Base-by-base conservation (phyloP, 1,140 invertebrate genomes). In the Linepithema humile region DNA sequence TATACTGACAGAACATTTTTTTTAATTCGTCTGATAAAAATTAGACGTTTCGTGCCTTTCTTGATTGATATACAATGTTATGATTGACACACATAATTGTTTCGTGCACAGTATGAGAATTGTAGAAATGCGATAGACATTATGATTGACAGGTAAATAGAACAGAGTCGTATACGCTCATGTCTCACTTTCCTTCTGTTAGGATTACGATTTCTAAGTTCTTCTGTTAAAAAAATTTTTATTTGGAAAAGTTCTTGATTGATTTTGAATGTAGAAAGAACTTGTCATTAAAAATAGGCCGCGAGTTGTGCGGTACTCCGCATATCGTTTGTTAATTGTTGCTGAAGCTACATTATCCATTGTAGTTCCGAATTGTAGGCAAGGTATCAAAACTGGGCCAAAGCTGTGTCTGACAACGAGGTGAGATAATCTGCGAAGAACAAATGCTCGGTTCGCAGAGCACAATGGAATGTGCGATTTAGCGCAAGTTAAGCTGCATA, bases 401-500 rank as follows among this genome's bases (percentile, higher is more conserved):
- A 80, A 80, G 48, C 57, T 70, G 64, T 35, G 26, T 35, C 75
- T 26, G 57, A 40, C 45, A 69, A 80, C 62, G 35, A 40, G 26
- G 48, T 20, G 48, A 69, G 75, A 69, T 80, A 80, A 80, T 80
- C 64, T 55, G 67, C 12, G 48, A 80, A 70, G 75, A 80, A 70
- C 75, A 80, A 80, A 80, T 80, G 75, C 45, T 55, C 48, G 75
- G 75, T 80, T 80, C 75, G 75, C 75, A 80, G 75, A 69, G 40
- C 38, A 35, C 38, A 55, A 40, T 35, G 75, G 50, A 80, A 69
- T 69, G 64, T 55, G 48, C 35, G 75, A 69, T 69, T 69, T 70
- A n/a, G 48, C 35, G 45, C 32, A 69, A 48, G 17, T 50, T 50
- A n/a, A 78, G 12, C 74, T 5, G 40, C 2, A 35, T 35, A 75